phyloP scores from a whole-genome alignment of 1,140 invertebrate species.

The Paramacrobiotus metropolitanus region DNA sequence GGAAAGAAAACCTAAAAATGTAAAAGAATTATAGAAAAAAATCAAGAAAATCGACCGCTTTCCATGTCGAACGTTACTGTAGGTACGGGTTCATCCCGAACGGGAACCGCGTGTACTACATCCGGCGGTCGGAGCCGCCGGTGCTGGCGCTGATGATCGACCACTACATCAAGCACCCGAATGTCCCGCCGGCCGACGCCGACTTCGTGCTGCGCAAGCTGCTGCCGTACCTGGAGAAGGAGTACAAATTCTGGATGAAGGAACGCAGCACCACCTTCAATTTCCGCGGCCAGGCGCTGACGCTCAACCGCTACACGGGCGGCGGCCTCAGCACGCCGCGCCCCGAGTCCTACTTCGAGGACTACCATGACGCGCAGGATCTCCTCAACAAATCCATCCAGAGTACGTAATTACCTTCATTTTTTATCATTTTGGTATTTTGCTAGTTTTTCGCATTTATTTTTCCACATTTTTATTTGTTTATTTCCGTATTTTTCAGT shows the following conservation, averaged over 20 bases:
- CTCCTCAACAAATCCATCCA: constrained; percentile 6
- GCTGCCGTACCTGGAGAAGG: constrained; percentile 46
- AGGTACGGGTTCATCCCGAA: constrained; percentile 46
- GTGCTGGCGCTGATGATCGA: constrained; percentile 60
- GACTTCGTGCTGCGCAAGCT: constrained; percentile 38
- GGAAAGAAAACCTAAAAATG: no score
- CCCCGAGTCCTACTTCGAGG: constrained; percentile 65
- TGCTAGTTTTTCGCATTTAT: no score
- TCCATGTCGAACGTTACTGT: no score
- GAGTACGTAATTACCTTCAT: no score
- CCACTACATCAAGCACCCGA: constrained; percentile 35
- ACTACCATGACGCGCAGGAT: constrained; percentile 14
- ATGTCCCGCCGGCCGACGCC: constrained; percentile 34
- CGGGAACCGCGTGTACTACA: constrained; percentile 63
- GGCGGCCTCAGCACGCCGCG: constrained; percentile 53
- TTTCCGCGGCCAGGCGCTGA: constrained; percentile 30
- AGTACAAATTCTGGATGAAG: constrained; percentile 33
- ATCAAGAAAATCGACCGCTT: no score
- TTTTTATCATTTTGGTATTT: no score
- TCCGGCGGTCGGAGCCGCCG: constrained; percentile 58
- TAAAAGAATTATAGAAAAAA: no score
- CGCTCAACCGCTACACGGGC: constrained; percentile 29
- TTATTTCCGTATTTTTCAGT: no score
- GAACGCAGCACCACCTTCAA: constrained; percentile 20
- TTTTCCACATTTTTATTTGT: no score